Evolutionary conservation across 1,140 invertebrate species (phyloP), one percentile per base, ranked within the genome.

Genomic region (Bombus picipes): DNA sequence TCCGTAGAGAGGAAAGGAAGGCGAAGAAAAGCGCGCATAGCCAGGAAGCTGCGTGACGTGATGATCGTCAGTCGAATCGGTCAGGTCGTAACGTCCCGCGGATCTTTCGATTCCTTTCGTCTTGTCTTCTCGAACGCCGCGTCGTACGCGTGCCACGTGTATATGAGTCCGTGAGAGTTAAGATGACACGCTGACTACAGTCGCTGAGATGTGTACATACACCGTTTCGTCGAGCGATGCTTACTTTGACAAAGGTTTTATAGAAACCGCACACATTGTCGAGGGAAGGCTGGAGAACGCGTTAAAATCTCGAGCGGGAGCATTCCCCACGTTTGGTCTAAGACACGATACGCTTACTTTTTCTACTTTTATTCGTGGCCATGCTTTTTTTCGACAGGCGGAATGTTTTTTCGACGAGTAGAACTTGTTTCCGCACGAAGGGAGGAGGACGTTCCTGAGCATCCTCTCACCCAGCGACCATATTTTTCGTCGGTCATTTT

Each of bases 121-220:
- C 78, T 86, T 89, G 65, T 83, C 80, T 80, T 89, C 72, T 76
- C 37, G 34, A 76, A 86, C 28, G 13, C 68, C 76, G 62, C 75
- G 82, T 88, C 65, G 41, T 43, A 57, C 6, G 25, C 47, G 43
- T 53, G 47, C 62, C 75, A 15, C 57, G 57, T 71, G n/a, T 80
- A 72, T 86, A 75, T n/a, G 77, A 89, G 74, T 89, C 75, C n/a
- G 75, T 86, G 83, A 83, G 79, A 86, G 82, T 28, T 66, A 79
- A 77, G 41, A 86, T 65, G 28, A 62, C 47, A 22, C 37, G 37
- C 13, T 37, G 39, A 41, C 6, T 37, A 71, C 5, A 25, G 10
- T 70, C 66, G 34, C 9, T 10, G 32, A 66, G 3, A 39, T 70
- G 5, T 68, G n/a, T n/a, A 66, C 5, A 15, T 32, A 66, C 5